phyloP scores from a whole-genome alignment of 2,888 invertebrate genomes.

The Drosophila conformis region DNA sequence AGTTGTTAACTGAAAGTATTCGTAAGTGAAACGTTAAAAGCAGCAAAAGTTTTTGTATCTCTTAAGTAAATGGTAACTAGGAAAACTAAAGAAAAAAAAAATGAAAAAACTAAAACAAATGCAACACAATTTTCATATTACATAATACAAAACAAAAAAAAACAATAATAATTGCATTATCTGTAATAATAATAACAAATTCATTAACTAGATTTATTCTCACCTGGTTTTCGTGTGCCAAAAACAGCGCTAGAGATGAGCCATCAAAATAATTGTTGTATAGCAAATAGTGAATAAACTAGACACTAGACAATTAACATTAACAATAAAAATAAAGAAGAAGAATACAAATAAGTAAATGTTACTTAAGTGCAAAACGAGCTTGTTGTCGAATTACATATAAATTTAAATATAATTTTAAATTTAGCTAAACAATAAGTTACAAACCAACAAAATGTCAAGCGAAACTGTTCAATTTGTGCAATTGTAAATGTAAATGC shows the following conservation, averaged over 20 bases:
- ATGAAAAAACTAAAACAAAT: constrained; percentile 5
- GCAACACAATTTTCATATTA: constrained; percentile 38
- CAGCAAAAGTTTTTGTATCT: constrained; percentile 56
- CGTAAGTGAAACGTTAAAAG: constrained; percentile 65
- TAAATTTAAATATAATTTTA: constrained; percentile 62
- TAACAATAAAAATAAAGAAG: constrained; percentile 23
- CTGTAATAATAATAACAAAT: constrained; percentile 16
- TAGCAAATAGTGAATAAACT: constrained; percentile 41
- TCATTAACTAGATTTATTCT: constrained; percentile 43
- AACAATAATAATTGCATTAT: constrained; percentile 30
- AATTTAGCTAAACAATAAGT: constrained; percentile 53
- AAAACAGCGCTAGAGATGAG: not conserved
- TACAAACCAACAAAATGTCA: constrained; percentile 27
- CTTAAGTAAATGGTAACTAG: constrained; percentile 49
- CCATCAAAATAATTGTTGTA: constrained; percentile 51
- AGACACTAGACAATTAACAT: constrained; percentile 34
- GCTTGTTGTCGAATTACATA: constrained; percentile 75
- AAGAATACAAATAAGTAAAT: constrained; percentile 22
- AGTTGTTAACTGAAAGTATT: constrained; percentile 76
- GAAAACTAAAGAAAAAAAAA: constrained; percentile 15
- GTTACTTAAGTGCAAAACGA: constrained; percentile 81
- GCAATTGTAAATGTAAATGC: constrained; percentile 34
- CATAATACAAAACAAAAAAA: constrained; percentile 25
- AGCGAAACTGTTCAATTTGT: constrained; percentile 28
- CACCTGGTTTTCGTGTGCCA: constrained; percentile 49